Evolutionary conservation across 2,888 invertebrate species (phyloP), one percentile per base, ranked within the genome.

Genomic region (Ophioninae sp.): DNA sequence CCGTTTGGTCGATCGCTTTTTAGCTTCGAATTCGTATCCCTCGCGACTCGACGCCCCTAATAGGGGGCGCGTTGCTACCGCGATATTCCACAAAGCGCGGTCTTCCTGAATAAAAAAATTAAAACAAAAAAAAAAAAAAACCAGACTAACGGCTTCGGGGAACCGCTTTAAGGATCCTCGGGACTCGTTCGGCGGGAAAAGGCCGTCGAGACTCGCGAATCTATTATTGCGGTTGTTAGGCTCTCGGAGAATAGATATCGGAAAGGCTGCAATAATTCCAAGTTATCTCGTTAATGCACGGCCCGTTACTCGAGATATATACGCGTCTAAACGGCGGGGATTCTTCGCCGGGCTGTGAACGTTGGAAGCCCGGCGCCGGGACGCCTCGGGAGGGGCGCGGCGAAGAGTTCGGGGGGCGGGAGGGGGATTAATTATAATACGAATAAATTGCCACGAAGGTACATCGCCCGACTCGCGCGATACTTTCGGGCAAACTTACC

Each of bases 401-500:
- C 44, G 64, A 64, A 7, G 70, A n/a, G 56, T 39, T 20, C 44
- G 39, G 56, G 50, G 50, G 21, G n/a, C n/a, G n/a, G 65, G 21
- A 75, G 72, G 62, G 59, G 82, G 76, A 84, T 84, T 84, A 84
- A 84, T 84, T 84, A 84, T 84, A 82, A 84, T 76, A 61, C 62
- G 82, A 84, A 84, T 84, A 84, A 84, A 84, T 84, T 84, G 79
- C 76, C 61, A 30, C 69, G 23, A 65, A 57, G 78, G 57, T 68
- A 39, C 73, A 64, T 17, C 59, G 39, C 44, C 73, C 67, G 62
- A 72, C 79, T 39, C 62, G 59, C 20, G 79, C 82, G 76, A 82
- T 84, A 79, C 82, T 84, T 79, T 23, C 75, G 69, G 8, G 73
- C 72, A 82, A 82, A 88, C 92, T 91, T 87, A 92, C 92, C 92